Evolutionary conservation across 1,140 invertebrate genomes (phyloP), one percentile per base, ranked within the genome.

Genomic region (Lasioglossum baleicum): DNA sequence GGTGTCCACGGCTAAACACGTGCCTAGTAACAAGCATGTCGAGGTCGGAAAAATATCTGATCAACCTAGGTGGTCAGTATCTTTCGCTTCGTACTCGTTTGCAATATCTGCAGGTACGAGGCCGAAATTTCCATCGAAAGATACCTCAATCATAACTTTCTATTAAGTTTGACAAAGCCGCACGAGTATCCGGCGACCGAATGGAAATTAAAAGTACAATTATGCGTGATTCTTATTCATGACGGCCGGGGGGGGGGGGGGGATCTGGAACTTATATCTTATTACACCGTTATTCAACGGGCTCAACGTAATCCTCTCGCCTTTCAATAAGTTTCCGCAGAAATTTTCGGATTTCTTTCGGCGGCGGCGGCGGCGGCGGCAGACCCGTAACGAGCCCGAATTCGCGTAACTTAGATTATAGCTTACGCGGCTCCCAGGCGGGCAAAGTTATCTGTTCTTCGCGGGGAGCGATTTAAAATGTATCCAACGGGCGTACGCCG

Each of bases 341-440:
- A 85, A 68, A 82, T 82, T 84, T 86, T 85, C 58, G 35, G 66
- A 69, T 83, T 80, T 85, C 72, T 83, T 82, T 80, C 31, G 67
- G 20, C n/a, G 35, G 40, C 51, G 51, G 51, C 17, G 35, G 1
- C 35, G 35, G 2, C 35, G 35, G 1, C 2, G 35, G 35, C 35
- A 5, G 40, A 44, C 31, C 22, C 26, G 44, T 61, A 65, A 58
- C 80, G 75, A 73, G 70, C 64, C 58, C 75, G 80, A 77, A 75
- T 82, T 75, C n/a, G 68, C 40, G 65, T 44, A 82, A 72, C 70
- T 78, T 44, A 69, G 53, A 73, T 66, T 73, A 79, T 51, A 71
- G 61, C 65, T 65, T 15, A 8, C 61, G 42, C 64, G n/a, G 58
- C 51, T 53, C 58, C 64, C 74, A 42, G 64, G 15, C 40, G 64